Base-by-base conservation (phyloP, 2,113 vertebrate species). In the Nicator chloris region DNA sequence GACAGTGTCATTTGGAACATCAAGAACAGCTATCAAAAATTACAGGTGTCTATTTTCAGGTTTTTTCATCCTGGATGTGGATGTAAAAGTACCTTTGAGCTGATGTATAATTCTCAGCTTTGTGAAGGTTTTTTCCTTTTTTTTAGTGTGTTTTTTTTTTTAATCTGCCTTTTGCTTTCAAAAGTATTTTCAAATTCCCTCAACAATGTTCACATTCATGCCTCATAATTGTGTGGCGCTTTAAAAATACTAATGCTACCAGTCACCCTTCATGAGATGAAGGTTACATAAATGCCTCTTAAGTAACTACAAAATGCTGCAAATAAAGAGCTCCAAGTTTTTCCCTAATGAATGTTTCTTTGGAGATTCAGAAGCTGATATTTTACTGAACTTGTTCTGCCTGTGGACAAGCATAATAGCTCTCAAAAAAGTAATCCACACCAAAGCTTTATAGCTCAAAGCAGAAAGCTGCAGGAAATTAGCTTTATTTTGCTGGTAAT, bases 381-480 rank as follows among this genome's bases (percentile, higher is more conserved):
- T 75, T 95, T 88, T 82, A 86, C 76, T 88, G 76, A 90, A 86
- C 56, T 83, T 84, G 26, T 92, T 95, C 56, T 92, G 85, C 90
- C 94, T 53, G n/a, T 88, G 64, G 82, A 87, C 86, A 86, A 70
- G 78, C 76, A 83, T 86, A 93, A 96, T 86, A 86, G 79, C 64
- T 90, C 90, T 93, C 81, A 83, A 45, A 95, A 95, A 94, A 89
- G 51, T 77, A 95, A 91, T 88, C 75, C 50, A 78, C 77, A 87
- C 63, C 42, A 92, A 85, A 88, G 85, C 72, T 95, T 93, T 88
- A 64, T 53, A 94, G n/a, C 49, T 88, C 84, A 90, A 93, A 84
- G 82, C 18, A 90, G n/a, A 93, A 88, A 91, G 60, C 69, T 95
- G 47, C 53, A 93, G 90, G 85, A 96, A 97, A 96, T 93, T 81